Conservation (phyloP, 2,113 vertebrate species). For the Todiramphus saurophagus region DNA sequence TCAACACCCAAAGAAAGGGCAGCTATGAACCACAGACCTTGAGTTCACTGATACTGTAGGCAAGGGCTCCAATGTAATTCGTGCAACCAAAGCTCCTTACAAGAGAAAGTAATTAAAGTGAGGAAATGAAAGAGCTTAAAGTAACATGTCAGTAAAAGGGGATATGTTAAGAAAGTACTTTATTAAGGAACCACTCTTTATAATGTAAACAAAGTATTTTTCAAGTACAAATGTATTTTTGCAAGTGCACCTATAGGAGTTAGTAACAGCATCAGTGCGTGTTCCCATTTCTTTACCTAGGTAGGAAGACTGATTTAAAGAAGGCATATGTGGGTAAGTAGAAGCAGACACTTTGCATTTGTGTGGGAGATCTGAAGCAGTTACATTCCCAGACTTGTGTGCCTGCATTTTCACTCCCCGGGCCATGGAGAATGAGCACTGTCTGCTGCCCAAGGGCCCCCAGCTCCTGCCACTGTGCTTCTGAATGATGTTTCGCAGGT, state of each 20-base stretch:
- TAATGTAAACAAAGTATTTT: neutral
- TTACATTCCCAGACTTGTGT: neutral
- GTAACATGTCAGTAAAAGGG: neutral
- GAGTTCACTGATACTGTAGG: neutral
- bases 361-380: neutral
- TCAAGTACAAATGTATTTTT: neutral
- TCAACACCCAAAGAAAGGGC: neutral
- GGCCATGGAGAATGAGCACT: neutral
- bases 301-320: neutral
- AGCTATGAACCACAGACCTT: neutral
- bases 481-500: neutral
- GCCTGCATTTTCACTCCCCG: neutral
- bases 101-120: neutral
- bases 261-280: neutral
- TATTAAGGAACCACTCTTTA: neutral
- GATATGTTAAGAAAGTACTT: neutral
- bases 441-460: neutral
- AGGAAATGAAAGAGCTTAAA: constrained; percentile 13
- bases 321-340: neutral
- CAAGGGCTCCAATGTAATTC: neutral
- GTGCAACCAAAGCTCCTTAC: constrained; percentile 15
- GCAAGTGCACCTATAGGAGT: neutral
- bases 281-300: neutral
- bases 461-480: neutral
- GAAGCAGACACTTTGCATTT: neutral